Evolutionary conservation across 2,797 vertebrate species (phyloP), one percentile per base, ranked within the genome.

Genomic region (Rhinoraja longicauda): DNA sequence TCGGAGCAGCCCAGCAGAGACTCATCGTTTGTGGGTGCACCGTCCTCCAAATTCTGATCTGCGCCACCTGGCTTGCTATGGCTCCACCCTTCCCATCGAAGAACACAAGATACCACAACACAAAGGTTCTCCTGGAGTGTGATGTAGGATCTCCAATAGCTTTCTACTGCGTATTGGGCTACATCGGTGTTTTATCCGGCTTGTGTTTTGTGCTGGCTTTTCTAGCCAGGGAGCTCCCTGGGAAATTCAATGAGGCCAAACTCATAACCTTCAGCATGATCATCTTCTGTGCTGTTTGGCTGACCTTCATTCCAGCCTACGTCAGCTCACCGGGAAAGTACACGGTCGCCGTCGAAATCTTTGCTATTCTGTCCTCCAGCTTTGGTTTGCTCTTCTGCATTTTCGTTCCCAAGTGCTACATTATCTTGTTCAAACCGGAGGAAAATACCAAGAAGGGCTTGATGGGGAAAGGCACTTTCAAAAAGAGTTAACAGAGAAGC

Each of bases 221-320:
- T 81, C 36, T 67, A 57, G 93, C 77, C 24, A 17, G 73, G 29
- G 82, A 93, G 39, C 57, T 93, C 2, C 77, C 93, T 17, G 77
- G 62, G 10, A 53, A 93, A 64, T 93, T 86, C 17, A 93, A 86
- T 19, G 93, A 93, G 39, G 77, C 93, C 3, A 93, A 82, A 72
- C 57, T 93, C 77, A 93, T 93, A 82, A 93, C 82, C n/a, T 93
- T 82, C 32, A 93, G 93, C 57, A 78, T 93, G 93, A 45, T 93
- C 21, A 81, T 82, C 26, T 93, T 93, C 57, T 92, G 90, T 92
- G 90, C 70, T 15, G 90, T 92, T 26, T 92, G 90, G 90, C 26
- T 92, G 15, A 53, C 70, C 1, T 92, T 92, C 72, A 92, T 92
- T 53, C 70, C 90, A n/a, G 90, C 45, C 45, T 92, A 92, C 57